These are phyloP conservation scores for Ecliptopera silaceata DNA, from an alignment of 2,888 invertebrate species.

Conservation along the genomic window DNA sequence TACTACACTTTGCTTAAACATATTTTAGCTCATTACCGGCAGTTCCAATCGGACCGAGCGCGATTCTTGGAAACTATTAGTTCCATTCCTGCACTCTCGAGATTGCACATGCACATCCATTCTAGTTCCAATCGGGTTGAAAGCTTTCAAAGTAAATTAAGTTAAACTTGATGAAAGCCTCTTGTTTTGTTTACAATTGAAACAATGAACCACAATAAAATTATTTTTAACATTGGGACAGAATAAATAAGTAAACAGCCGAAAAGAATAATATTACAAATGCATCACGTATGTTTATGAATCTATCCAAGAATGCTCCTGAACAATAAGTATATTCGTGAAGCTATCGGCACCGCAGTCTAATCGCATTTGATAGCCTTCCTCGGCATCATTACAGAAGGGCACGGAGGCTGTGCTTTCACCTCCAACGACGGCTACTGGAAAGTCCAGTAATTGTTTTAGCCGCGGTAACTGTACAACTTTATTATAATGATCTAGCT, in stretches of 20 bases:
- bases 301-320: too few species aligned
- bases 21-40: slow-evolving; percentile 3
- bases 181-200: too few species aligned
- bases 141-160: neutral
- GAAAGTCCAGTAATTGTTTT: slow-evolving; percentile 13
- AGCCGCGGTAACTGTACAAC: slow-evolving; percentile 1
- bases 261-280: too few species aligned
- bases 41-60: slow-evolving; percentile 2
- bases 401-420: slow-evolving; percentile 20
- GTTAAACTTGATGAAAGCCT: neutral
- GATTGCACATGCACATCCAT: slow-evolving; percentile 7
- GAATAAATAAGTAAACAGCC: too few species aligned
- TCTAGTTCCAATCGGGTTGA: slow-evolving; percentile 1
- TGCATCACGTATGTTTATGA: too few species aligned
- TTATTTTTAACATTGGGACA: too few species aligned
- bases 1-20: neutral
- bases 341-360: neutral
- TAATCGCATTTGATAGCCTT: slow-evolving; percentile 20
- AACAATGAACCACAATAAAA: too few species aligned
- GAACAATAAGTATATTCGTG: neutral
- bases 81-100: neutral
- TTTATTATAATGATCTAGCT: neutral
- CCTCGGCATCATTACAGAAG: slow-evolving; percentile 13
- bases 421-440: slow-evolving; percentile 4
- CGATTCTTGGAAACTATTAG: neutral